Evolutionary conservation across 2,888 invertebrate species (phyloP), one percentile per base, ranked within the genome.

Genomic region (Macrosoma leucophasiata): DNA sequence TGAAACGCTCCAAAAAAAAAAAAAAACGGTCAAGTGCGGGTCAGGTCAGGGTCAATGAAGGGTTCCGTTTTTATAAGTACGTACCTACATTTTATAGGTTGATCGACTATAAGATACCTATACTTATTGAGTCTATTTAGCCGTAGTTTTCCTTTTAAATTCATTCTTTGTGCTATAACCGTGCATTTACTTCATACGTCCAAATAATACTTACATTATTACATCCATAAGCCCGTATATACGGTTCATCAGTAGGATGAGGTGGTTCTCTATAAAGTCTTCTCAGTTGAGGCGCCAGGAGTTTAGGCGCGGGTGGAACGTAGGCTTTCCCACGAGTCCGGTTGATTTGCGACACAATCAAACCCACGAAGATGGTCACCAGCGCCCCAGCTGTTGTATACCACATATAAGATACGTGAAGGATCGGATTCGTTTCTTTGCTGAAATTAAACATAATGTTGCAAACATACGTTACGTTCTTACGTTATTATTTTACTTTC

Each of bases 321-420:
- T 79, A 62, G 0, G 76, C 64, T 11, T 57, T 59, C 3, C 76
- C 75, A 3, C 69, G 43, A 13, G 56, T 54, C 2, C 68, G 55
- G 36, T 66, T 64, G 1, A 73, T 30, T 13, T 68, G 62, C 0
- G 82, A 70, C 2, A 68, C 64, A 0, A 63, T 40, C 9, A 62
- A 52, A 1, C 82, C 84, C 1, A 73, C 64, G 27, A 56, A 56
- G 3, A 84, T 61, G 1, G 74, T 75, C 11, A 78, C 50, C 8
- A 70, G 13, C 13, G 69, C 59, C 0, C 84, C 82, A 1, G 68
- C 63, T 7, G 90, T 61, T 0, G 92, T 92, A 52, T 93, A 93
- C 90, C 91, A 93, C 58, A 93, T 82, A 68, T 93, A 93, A 1
- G 93, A 93, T 5, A 93, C 86, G 23, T 91, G 90, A 43, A 91